Evolutionary conservation across 2,888 invertebrate species (phyloP).

Genomic region (Cryptus armator): DNA sequence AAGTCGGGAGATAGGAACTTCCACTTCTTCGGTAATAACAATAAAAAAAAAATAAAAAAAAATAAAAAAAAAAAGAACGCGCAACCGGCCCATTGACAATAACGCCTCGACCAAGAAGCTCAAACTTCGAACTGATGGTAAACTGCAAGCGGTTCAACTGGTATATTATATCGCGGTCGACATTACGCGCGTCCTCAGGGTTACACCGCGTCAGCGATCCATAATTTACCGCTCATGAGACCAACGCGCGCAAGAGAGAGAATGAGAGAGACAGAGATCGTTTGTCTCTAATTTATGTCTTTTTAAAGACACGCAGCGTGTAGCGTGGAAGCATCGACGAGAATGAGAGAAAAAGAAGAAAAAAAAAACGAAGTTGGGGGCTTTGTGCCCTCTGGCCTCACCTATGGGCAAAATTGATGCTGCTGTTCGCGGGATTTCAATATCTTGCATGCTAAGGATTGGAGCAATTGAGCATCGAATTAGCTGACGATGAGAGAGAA

Average conservation of each 20-base stretch:
- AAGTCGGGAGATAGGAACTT: conserved; percentile 55
- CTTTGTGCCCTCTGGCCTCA: too few relatives aligned
- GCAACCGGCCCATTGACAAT: conserved; percentile 7
- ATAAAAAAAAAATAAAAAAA: background rate
- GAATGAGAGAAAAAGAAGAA: background rate
- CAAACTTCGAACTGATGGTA: conserved; percentile 40
- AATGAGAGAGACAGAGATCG: conserved; percentile 66
- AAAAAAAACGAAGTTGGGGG: background rate
- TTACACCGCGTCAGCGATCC: conserved; percentile 79
- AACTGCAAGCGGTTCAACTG: conserved; percentile 19
- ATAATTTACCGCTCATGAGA: conserved; percentile 83
- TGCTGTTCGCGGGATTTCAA: conserved; percentile 69
- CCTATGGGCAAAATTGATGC: background rate
- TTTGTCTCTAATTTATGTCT: conserved; percentile 84
- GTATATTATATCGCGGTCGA: conserved; percentile 55
- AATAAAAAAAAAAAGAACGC: background rate
- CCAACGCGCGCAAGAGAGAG: conserved; percentile 74
- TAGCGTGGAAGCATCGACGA: conserved; percentile 53
- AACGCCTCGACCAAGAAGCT: conserved; percentile 1
- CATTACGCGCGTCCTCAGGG: conserved; percentile 68
- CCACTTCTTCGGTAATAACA: conserved; percentile 6
- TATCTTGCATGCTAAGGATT: too few relatives aligned
- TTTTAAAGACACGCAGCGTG: conserved; percentile 81
- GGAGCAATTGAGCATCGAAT: too few relatives aligned
- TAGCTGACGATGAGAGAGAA: too few relatives aligned